These are phyloP conservation scores for Cylas formicarius DNA, from an alignment of 1,140 invertebrate species.

Conservation along the genomic window DNA sequence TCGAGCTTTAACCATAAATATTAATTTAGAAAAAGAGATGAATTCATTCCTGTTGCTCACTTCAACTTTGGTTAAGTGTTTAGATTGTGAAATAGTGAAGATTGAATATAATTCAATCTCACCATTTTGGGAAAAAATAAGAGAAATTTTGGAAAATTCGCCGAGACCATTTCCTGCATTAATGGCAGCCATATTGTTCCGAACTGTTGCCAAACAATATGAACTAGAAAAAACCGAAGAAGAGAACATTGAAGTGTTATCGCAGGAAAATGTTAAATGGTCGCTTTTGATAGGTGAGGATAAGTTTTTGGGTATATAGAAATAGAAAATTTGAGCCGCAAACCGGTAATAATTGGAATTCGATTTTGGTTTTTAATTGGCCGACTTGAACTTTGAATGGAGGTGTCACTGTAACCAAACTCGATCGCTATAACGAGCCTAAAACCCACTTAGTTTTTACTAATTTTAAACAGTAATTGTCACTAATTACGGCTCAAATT, in stretches of 20 bases:
- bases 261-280: conserved; percentile 79
- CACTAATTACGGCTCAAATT: too few relatives aligned
- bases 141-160: conserved; percentile 62
- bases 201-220: conserved; percentile 55
- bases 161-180: conserved; percentile 62
- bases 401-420: too few relatives aligned
- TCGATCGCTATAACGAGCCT: too few relatives aligned
- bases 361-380: too few relatives aligned
- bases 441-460: too few relatives aligned
- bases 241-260: conserved; percentile 69
- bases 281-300: conserved; percentile 65
- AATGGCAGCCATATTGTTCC: conserved; percentile 67
- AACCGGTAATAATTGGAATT: too few relatives aligned
- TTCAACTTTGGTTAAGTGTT: conserved; percentile 42
- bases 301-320: background rate
- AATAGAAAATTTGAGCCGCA: background rate
- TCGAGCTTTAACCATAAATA: conserved; percentile 45
- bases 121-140: conserved; percentile 66
- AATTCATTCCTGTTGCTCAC: conserved; percentile 45
- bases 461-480: too few relatives aligned
- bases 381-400: too few relatives aligned
- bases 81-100: conserved; percentile 39
- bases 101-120: conserved; percentile 59
- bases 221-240: conserved; percentile 43
- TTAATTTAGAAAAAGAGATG: conserved; percentile 45